A percentile compares a stretch with the other conserved stretches of the same genome.
Conservation (phyloP, 1,140 invertebrate genomes). For the Atta colombica region DNA sequence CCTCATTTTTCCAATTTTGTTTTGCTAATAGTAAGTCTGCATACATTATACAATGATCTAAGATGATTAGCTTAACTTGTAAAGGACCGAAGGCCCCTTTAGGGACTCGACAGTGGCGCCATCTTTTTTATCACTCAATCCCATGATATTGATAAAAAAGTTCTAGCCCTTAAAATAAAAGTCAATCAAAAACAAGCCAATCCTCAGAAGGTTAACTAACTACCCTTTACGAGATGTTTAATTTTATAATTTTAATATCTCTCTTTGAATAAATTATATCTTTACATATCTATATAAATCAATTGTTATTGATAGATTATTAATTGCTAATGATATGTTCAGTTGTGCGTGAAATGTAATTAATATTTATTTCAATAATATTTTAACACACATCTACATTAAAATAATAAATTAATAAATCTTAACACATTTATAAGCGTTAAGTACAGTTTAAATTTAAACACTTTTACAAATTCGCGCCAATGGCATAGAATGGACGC, state of each 20-base stretch:
- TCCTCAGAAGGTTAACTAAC: background rate
- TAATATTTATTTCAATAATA: background rate
- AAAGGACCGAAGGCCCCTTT: too few relatives aligned
- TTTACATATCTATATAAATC: slow-evolving; percentile 45
- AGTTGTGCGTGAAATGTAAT: background rate
- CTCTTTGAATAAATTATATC: slow-evolving; percentile 1
- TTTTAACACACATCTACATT: background rate
- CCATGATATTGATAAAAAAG: too few relatives aligned
- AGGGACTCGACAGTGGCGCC: too few relatives aligned
- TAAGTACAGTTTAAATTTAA: too few relatives aligned
- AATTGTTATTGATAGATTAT: slow-evolving; percentile 34
- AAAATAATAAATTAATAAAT: slow-evolving; percentile 11
- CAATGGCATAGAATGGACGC: slow-evolving; percentile 26
- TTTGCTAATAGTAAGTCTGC: background rate
- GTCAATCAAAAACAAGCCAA: too few relatives aligned
- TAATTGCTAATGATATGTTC: background rate
- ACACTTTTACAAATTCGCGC: slow-evolving; percentile 31
- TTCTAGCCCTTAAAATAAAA: too few relatives aligned
- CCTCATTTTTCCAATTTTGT: background rate
- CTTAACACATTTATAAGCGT: background rate
- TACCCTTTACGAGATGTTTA: slow-evolving; percentile 19
- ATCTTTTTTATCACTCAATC: too few relatives aligned
- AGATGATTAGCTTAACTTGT: background rate
- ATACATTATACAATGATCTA: background rate
- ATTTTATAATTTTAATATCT: slow-evolving; percentile 32